A percentile compares a stretch with the other conserved stretches of the same genome.
Conservation (phyloP, 2,888 invertebrate genomes). For the Hermaeophaga mercurialis region DNA sequence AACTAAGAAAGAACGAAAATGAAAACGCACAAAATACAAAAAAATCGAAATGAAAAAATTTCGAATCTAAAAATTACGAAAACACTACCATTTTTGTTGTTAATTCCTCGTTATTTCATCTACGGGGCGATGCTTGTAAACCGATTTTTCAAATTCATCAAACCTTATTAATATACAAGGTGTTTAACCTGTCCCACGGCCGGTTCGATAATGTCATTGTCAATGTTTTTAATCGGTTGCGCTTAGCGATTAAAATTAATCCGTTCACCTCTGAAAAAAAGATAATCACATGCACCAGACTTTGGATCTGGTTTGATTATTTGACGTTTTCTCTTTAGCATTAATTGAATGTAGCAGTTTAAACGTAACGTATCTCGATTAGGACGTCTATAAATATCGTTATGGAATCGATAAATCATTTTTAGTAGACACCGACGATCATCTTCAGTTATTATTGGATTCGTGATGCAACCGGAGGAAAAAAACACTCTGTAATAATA, state of each 20-base stretch:
- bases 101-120: no score
- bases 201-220: not conserved
- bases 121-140: no score
- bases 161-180: no score
- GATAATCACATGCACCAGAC: constrained; percentile 7
- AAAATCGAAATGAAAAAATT: no score
- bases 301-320: constrained; percentile 5
- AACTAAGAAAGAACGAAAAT: no score
- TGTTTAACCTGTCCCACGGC: no score
- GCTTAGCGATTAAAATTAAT: constrained; percentile 3
- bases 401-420: constrained; percentile 26
- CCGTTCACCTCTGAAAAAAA: not conserved
- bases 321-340: not conserved
- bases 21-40: no score
- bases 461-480: not conserved
- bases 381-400: constrained; percentile 25
- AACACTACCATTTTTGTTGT: no score
- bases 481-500: no score
- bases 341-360: constrained; percentile 10
- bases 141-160: no score
- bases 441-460: constrained; percentile 10
- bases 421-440: constrained; percentile 20
- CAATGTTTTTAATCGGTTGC: constrained; percentile 3
- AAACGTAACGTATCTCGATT: constrained; percentile 19
- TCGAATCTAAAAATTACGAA: no score